These are phyloP conservation scores for Clanis bilineata DNA, from an alignment of 2,888 invertebrate species.

Conservation along the genomic window DNA sequence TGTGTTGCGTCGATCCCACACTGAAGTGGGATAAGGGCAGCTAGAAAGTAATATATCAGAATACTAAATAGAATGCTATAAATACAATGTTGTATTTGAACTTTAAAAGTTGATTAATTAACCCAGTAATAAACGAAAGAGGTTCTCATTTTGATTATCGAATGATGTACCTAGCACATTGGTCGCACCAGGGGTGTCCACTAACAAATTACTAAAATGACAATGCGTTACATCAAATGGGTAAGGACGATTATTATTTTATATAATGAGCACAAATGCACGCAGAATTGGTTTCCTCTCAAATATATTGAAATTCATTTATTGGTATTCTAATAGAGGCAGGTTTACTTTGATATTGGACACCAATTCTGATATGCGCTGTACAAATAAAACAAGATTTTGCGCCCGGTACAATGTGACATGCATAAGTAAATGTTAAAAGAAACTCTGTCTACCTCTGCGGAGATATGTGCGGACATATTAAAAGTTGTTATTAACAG, in stretches of 20 bases:
- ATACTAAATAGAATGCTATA: too few relatives aligned
- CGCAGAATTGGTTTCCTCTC: conserved; percentile 44
- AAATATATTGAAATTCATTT: conserved; percentile 22
- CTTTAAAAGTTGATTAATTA: too few relatives aligned
- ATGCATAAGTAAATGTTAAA: background rate
- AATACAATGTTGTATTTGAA: too few relatives aligned
- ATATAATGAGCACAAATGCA: conserved; percentile 42
- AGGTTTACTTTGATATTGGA: conserved; percentile 26
- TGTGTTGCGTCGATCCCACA: too few relatives aligned
- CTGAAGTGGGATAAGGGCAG: too few relatives aligned
- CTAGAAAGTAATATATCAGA: too few relatives aligned
- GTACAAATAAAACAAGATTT: conserved; percentile 41
- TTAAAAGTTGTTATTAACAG: too few relatives aligned
- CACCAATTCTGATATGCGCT: conserved; percentile 53
- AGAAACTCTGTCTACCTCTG: background rate
- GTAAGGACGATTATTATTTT: conserved; percentile 52
- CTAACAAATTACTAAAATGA: conserved; percentile 57
- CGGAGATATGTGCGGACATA: too few relatives aligned
- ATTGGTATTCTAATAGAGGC: background rate
- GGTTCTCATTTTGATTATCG: background rate
- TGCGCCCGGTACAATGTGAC: conserved; percentile 41
- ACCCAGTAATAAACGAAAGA: too few relatives aligned
- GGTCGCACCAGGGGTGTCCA: conserved; percentile 42
- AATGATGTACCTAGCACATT: conserved; percentile 33
- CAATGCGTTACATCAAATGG: conserved; percentile 49